Percentiles rank a stretch among this genome's conserved stretches.
Conservation (phyloP, 2,113 vertebrate genomes). For the Ptilonorhynchus violaceus region DNA sequence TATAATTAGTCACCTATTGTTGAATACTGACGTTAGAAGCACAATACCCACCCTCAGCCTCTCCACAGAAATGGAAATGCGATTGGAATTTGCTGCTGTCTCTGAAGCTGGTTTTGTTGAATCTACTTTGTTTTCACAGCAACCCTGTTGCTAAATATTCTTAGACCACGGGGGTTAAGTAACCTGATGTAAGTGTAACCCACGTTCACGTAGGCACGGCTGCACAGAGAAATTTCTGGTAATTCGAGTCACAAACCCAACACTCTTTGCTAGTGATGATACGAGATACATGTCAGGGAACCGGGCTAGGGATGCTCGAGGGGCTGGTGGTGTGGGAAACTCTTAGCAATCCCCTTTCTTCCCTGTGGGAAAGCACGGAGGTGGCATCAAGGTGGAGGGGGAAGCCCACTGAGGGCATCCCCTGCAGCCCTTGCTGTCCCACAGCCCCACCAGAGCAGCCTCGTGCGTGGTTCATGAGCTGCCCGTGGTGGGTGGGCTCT, state of each 20-base stretch:
- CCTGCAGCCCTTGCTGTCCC: background rate
- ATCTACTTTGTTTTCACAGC: background rate
- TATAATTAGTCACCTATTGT: background rate
- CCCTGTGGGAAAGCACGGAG: background rate
- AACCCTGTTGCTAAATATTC: background rate
- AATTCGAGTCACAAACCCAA: background rate
- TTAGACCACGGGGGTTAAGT: background rate
- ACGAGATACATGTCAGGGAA: background rate
- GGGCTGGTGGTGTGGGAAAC: rapidly evolving
- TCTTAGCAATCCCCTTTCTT: background rate
- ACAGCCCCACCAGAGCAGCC: background rate
- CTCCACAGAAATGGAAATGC: background rate
- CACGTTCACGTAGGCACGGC: rapidly evolving
- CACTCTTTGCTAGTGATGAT: background rate
- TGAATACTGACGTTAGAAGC: background rate
- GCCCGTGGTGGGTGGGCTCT: rapidly evolving
- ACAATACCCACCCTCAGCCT: background rate
- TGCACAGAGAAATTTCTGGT: background rate
- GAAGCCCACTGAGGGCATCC: rapidly evolving
- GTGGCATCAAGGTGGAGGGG: background rate
- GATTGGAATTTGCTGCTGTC: background rate
- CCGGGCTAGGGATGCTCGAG: background rate
- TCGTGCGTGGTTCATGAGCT: rapidly evolving
- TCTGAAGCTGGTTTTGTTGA: background rate
- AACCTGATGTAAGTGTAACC: background rate